These are phyloP conservation scores for Aegithalos caudatus DNA, from an alignment of 2,113 vertebrate species.

Conservation along the genomic window DNA sequence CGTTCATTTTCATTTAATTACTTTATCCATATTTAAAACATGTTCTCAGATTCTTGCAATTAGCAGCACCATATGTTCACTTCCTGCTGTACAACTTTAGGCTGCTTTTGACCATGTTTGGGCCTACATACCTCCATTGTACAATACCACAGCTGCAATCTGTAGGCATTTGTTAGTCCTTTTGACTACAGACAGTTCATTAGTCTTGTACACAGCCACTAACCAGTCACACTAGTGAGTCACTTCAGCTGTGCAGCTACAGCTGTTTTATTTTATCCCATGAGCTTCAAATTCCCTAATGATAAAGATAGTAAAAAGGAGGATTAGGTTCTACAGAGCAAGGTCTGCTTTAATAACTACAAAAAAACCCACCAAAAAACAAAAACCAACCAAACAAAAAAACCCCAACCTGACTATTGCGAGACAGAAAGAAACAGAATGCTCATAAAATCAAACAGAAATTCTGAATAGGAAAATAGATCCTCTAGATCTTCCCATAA, in stretches of 20 bases:
- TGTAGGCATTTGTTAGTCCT: neutral
- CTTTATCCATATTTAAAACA: neutral
- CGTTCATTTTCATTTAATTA: conserved; percentile 21
- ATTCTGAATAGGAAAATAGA: neutral
- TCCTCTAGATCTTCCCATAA: neutral
- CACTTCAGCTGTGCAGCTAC: neutral
- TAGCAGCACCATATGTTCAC: neutral
- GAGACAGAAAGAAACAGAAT: neutral
- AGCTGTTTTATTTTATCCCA: neutral
- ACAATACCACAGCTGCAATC: neutral
- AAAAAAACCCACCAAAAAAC: too few relatives aligned
- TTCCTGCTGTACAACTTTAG: neutral
- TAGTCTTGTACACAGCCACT: neutral
- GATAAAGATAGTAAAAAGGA: neutral
- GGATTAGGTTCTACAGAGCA: neutral
- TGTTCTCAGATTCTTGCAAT: conserved; percentile 10
- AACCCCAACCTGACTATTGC: too few relatives aligned
- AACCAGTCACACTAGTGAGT: neutral
- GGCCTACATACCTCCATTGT: neutral
- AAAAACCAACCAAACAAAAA: too few relatives aligned
- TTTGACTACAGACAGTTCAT: neutral
- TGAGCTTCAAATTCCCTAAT: neutral
- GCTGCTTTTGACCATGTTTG: neutral
- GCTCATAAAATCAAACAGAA: neutral
- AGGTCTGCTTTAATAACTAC: neutral